Evolutionary conservation across 2,797 vertebrate genomes (phyloP).

Genomic region (Takifugu ocellatus): DNA sequence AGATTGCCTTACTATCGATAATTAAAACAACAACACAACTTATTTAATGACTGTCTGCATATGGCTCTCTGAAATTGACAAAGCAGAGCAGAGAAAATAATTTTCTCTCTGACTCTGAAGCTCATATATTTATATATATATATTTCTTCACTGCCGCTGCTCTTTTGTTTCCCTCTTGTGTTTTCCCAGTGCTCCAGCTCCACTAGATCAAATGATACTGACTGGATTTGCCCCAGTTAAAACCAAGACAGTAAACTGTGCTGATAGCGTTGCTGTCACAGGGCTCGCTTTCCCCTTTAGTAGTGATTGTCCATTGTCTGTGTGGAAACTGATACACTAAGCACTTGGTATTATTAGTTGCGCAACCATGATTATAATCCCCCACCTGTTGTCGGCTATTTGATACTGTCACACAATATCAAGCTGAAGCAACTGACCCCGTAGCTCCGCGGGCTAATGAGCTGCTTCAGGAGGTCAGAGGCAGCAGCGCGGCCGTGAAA

Average conservation of each 20-base stretch:
- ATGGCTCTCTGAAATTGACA: slow-evolving; percentile 75
- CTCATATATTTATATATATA: slow-evolving; percentile 10
- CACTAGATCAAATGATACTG: slow-evolving; percentile 46
- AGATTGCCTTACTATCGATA: slow-evolving; percentile 86
- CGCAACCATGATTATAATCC: slow-evolving; percentile 60
- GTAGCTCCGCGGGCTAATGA: slow-evolving; percentile 58
- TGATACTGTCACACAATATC: slow-evolving; percentile 66
- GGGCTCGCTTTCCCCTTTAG: slow-evolving; percentile 36
- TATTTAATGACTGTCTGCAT: slow-evolving; percentile 81
- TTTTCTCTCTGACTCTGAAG: slow-evolving; percentile 42
- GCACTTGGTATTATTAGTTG: slow-evolving; percentile 71
- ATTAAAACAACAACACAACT: slow-evolving; percentile 86
- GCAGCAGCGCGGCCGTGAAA: slow-evolving; percentile 5
- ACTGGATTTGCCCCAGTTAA: slow-evolving; percentile 58
- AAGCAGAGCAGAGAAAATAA: slow-evolving; percentile 63
- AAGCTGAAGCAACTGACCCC: slow-evolving; percentile 57
- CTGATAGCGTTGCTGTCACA: slow-evolving; percentile 43
- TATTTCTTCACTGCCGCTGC: slow-evolving; percentile 13
- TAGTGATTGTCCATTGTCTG: slow-evolving; percentile 60
- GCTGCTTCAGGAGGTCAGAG: slow-evolving; percentile 48
- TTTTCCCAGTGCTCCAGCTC: slow-evolving; percentile 30
- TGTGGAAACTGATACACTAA: slow-evolving; percentile 54
- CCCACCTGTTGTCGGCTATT: slow-evolving; percentile 71
- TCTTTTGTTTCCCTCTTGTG: slow-evolving; percentile 42
- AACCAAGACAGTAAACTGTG: slow-evolving; percentile 48